These are phyloP conservation scores for Macrotrachela quadricornifera DNA, from an alignment of 1,140 invertebrate species.

Conservation along the genomic window DNA sequence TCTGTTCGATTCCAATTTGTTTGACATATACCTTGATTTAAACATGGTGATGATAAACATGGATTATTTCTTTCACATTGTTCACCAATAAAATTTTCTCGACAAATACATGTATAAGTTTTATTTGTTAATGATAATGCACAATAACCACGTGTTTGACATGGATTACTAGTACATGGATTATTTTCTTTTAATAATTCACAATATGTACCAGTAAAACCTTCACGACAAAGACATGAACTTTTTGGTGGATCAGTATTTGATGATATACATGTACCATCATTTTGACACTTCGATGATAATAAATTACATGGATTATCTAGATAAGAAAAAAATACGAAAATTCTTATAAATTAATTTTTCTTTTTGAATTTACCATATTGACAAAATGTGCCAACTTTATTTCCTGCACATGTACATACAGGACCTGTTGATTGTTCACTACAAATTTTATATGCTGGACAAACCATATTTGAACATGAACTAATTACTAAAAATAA, in stretches of 20 bases:
- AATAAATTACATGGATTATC: not conserved
- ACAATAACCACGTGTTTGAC: not conserved
- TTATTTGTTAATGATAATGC: not conserved
- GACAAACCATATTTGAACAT: no score
- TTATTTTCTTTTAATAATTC: not conserved
- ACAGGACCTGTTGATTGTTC: no score
- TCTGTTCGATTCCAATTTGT: not conserved
- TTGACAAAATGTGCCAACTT: no score
- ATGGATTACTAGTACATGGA: conserved; percentile 1
- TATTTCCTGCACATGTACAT: no score
- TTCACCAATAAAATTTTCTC: not conserved
- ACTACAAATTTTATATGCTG: no score
- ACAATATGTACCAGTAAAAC: not conserved
- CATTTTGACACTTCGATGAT: not conserved
- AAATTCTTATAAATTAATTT: no score
- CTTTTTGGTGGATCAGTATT: not conserved
- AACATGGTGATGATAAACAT: conserved; percentile 13
- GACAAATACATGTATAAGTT: conserved; percentile 1
- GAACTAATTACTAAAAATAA: no score
- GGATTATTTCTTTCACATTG: conserved; percentile 7
- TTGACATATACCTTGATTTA: conserved; percentile 12
- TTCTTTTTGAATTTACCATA: no score
- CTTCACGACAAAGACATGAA: not conserved
- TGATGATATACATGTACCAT: conserved; percentile 1
- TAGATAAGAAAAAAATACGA: no score